Base-by-base conservation (phyloP, 2,797 vertebrate species). In the Sorex maritimensis region DNA sequence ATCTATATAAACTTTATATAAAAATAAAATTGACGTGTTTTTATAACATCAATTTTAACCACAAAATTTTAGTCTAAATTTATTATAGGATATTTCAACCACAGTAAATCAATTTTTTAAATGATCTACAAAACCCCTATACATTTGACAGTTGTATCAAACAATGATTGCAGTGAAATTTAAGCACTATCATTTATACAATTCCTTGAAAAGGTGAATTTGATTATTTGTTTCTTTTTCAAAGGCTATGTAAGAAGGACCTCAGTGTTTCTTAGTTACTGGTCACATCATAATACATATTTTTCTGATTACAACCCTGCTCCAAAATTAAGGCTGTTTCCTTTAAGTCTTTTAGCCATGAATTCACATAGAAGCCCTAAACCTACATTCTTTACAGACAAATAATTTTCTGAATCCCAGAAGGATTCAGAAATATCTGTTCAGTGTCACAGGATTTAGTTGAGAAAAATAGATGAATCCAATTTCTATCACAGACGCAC, bases 391-490 rank as follows among this genome's bases (percentile, higher is more conserved):
- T 91, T 91, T 84, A 88, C 44, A 74, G 63, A 78, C 10, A 89
- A 89, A 87, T 58, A 13, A 78, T 89, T 90, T 94, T 95, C 71
- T 93, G 67, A 95, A 93, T 75, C 85, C 75, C 67, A 85, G n/a
- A 68, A 88, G 49, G 67, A 80, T 21, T 34, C 34, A 34, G 71
- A 65, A 68, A 6, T 46, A 63, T 61, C 89, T 95, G 73, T 58
- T 92, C 46, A 90, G 15, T 49, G 84, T 88, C 74, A 84, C 28
- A 78, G 28, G 28, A 88, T 69, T 73, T 46, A 94, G 34, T 95
- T 86, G 58, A 94, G 75, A 80, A 81, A 93, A 84, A 87, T 44
- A 93, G 49, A 92, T 58, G 10, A 81, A 90, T 85, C 92, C 63
- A 89, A 58, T 61, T 86, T 87, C 69, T 38, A 89, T 88, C 74